Evolutionary conservation across 2,113 vertebrate genomes (phyloP), one percentile per base, ranked within the genome.

Genomic region (Passerina amoena): DNA sequence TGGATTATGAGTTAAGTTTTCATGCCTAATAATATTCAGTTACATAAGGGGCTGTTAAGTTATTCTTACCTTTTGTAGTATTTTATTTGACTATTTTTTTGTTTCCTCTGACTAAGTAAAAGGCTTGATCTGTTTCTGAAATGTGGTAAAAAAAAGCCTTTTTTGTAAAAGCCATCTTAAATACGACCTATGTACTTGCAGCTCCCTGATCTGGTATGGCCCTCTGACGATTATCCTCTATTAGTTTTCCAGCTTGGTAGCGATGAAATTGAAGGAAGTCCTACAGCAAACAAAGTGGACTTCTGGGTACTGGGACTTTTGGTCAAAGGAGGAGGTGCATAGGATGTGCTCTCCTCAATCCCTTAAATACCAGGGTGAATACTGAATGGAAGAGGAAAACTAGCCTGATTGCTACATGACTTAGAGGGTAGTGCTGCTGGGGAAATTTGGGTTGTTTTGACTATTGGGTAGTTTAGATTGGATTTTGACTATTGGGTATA

Each of bases 151-250:
- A 88, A 73, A 8, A 77, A 80, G 8, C 0, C 1, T 42, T 86
- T 86, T 42, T 60, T 12, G 22, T 73, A n/a, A 35, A 91, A 70
- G 2, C 13, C 50, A 16, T 66, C 64, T 57, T 35, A 70, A 77
- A 73, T 47, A 30, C 0, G 0, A 7, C 54, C 57, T 63, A 27
- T 10, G 9, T 40, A 25, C 10, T 8, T 42, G 12, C 7, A 53
- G 19, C 9, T 51, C 14, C 6, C 20, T 53, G 51, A 53, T 75
- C 24, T 54, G 31, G 5, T 40, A 19, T 23, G 17, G 12, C 4
- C 2, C 21, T 31, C 38, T 47, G 21, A 40, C 0, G 3, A 47
- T 54, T 35, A 40, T 22, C 14, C 15, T 44, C 23, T 38, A 6
- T 69, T 54, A 16, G 4, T 54, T 69, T 68, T 40, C 25, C 64